Evolutionary conservation across 2,113 vertebrate species (phyloP).

Genomic region (Hemiprocne comata): DNA sequence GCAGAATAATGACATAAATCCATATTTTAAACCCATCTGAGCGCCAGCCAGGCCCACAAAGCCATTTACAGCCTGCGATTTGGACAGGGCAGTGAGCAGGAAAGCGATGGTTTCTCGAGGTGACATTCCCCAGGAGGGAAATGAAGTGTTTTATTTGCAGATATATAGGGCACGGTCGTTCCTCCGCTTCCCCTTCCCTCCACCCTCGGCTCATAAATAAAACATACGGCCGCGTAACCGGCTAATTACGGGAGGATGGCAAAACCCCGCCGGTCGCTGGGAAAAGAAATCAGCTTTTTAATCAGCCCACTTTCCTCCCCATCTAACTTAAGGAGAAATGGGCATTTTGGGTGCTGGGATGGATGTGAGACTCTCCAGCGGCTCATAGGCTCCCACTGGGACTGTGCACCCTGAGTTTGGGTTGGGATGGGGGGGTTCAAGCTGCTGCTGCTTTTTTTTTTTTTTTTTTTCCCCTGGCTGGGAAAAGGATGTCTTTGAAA

Average conservation of each 20-base stretch:
- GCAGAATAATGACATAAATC: constrained; percentile 72
- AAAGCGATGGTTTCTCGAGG: constrained; percentile 64
- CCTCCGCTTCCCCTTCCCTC: constrained; percentile 60
- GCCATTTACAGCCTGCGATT: constrained; percentile 63
- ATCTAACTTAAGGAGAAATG: neutral
- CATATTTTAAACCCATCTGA: constrained; percentile 66
- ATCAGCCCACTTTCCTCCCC: constrained; percentile 29
- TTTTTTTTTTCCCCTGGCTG: neutral
- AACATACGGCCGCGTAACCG: constrained; percentile 68
- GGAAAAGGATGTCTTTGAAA: constrained; percentile 47
- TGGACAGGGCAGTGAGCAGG: constrained; percentile 63
- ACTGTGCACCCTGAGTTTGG: neutral
- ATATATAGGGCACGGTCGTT: constrained; percentile 66
- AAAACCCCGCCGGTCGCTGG: constrained; percentile 51
- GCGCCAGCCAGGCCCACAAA: constrained; percentile 54
- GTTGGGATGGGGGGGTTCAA: neutral
- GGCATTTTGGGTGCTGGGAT: neutral
- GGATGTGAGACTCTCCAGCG: neutral
- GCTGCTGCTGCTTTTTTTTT: neutral
- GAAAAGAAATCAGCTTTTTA: constrained; percentile 56
- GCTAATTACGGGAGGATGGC: constrained; percentile 71
- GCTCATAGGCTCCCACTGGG: neutral
- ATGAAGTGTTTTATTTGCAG: constrained; percentile 68
- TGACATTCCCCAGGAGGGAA: constrained; percentile 69
- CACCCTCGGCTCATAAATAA: constrained; percentile 70